Evolutionary conservation across 2,888 invertebrate genomes (phyloP).

Genomic region (Habroteleia sp.): DNA sequence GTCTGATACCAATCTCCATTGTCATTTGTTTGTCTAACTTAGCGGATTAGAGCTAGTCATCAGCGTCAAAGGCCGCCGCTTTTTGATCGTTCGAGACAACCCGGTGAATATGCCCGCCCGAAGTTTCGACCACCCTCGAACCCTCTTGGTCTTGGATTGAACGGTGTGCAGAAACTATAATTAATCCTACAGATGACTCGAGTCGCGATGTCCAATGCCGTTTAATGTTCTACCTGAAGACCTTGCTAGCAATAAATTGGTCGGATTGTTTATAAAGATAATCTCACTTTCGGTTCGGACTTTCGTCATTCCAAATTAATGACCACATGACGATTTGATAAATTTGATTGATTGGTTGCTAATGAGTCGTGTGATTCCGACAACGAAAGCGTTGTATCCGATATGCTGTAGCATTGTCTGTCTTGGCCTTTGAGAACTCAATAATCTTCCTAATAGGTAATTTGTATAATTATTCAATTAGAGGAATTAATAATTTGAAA

Average conservation of each 20-base stretch:
- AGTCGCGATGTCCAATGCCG: conserved; percentile 20
- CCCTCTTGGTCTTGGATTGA: background rate
- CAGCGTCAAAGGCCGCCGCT: conserved; percentile 78
- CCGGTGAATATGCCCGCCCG: conserved; percentile 24
- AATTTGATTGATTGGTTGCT: conserved; percentile 43
- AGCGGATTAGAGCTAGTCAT: conserved; percentile 76
- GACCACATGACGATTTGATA: conserved; percentile 10
- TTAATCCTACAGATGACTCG: conserved; percentile 50
- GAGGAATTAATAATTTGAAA: no score
- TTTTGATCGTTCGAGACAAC: conserved; percentile 60
- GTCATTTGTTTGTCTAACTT: conserved; percentile 81
- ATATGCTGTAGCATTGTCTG: background rate
- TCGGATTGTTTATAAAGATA: conserved; percentile 10
- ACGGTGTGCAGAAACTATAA: conserved; percentile 57
- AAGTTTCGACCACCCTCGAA: conserved; percentile 58
- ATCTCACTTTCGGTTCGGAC: background rate
- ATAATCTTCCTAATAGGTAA: background rate
- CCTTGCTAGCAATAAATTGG: conserved; percentile 34
- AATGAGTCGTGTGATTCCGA: conserved; percentile 45
- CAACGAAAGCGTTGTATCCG: conserved; percentile 18
- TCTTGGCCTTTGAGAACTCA: background rate
- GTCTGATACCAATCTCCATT: conserved; percentile 76
- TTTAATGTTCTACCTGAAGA: conserved; percentile 12
- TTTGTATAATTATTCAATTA: background rate
- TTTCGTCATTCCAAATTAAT: conserved; percentile 31